Base-by-base conservation (phyloP, 2,888 invertebrate genomes). In the Alsophila aescularia region DNA sequence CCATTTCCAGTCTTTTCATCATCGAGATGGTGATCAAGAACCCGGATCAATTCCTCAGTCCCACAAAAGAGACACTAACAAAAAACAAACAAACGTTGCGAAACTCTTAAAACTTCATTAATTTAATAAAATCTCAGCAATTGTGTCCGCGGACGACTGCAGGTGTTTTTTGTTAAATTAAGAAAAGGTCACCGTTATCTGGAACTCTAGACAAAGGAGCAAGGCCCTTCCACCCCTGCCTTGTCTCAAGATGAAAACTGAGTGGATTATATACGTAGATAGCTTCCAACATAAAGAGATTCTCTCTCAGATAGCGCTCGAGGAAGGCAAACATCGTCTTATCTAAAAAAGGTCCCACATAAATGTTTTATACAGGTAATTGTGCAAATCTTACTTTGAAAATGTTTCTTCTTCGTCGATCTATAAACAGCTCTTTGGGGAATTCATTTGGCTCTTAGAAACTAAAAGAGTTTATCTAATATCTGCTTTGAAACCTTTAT, bases 231-330 rank as follows among this genome's bases (percentile, higher is more conserved):
- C 12, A 29, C 35, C 41, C 12, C 14, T 42, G 47, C 48, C 41
- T 39, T 40, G 45, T 54, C 49, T 49, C 36, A 42, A 37, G 43
- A 44, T 32, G 39, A 48, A 49, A 44, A 54, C 54, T 39, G 43
- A 54, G 49, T 44, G 34, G 54, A 54, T 54, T 51, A 56, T 41
- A 56, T 45, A 56, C 31, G n/a, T 5, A 50, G 54, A 54, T 56
- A 56, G 50, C 45, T 34, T 13, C 29, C 13, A 35, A 50, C 40
- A 21, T 50, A 51, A 51, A 51, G 44, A 51, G 55, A 56, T 56
- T 51, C 29, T 15, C 31, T 15, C 32, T n/a, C 3, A 44, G 44
- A 55, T 56, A 56, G 32, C 24, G n/a, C 12, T 34, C 15, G 13
- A 35, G 40, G 21, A 48, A 40, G 14, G 49, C 41, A 44, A 55